Conservation (phyloP, 2,888 invertebrate species). For the Ceriagrion tenellum region DNA sequence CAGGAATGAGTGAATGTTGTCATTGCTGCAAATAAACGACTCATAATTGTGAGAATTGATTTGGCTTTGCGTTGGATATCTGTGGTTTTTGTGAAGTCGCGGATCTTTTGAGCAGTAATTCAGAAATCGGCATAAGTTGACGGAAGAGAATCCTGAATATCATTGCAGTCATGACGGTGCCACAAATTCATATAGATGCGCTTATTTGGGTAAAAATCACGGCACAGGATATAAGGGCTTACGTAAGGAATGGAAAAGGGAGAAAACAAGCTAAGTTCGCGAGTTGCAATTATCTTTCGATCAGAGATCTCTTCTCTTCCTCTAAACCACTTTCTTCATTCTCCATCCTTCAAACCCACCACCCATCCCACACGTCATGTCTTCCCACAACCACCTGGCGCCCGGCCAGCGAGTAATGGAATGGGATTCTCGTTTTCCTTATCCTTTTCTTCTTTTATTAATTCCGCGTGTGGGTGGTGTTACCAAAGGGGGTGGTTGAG, state of each 20-base stretch:
- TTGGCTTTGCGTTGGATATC: no score
- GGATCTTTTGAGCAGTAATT: no score
- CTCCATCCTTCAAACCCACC: not conserved
- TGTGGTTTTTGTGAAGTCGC: no score
- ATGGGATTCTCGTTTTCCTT: not conserved
- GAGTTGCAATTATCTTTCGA: not conserved
- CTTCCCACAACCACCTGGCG: not conserved
- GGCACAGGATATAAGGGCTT: no score
- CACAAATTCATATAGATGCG: no score
- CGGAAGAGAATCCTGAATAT: no score
- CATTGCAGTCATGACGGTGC: no score
- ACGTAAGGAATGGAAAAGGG: not conserved
- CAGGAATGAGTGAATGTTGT: no score
- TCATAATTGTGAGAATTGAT: no score
- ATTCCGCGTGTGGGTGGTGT: not conserved
- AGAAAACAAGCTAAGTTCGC: not conserved
- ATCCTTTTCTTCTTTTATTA: not conserved
- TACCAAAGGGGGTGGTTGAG: not conserved
- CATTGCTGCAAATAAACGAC: no score
- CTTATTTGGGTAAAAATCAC: no score
- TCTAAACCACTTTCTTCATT: not conserved
- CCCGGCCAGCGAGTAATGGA: not conserved
- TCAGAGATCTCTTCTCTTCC: not conserved
- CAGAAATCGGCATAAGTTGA: no score
- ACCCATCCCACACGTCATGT: not conserved